phyloP scores from a whole-genome alignment of 2,113 vertebrate species.

The Oreochromis spilurus region DNA sequence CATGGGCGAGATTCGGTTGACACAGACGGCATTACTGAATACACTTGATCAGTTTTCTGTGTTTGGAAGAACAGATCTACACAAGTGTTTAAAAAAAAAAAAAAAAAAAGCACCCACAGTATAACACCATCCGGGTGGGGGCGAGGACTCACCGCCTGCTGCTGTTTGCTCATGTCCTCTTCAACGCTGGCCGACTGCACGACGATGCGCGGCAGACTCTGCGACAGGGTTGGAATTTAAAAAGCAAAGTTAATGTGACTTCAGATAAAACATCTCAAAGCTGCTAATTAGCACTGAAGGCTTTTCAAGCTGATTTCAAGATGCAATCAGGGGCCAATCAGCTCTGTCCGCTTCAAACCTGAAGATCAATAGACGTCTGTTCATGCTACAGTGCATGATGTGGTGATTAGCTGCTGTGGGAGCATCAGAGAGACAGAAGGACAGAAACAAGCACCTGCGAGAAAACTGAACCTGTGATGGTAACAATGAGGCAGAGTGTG shows the following conservation, averaged over 20 bases:
- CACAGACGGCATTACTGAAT: not conserved
- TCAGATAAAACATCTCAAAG: not conserved
- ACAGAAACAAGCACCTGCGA: not conserved
- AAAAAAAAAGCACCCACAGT: not conserved
- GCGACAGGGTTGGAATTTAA: not conserved
- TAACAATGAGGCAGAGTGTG: not conserved
- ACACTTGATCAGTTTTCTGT: not conserved
- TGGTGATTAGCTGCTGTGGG: not conserved
- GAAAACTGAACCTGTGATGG: not conserved
- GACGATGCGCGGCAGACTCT: slow-evolving; percentile 67
- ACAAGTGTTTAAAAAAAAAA: not conserved
- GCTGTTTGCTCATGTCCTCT: slow-evolving; percentile 44
- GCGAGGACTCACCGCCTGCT: slow-evolving; percentile 47
- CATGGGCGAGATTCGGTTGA: not conserved
- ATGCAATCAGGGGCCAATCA: not conserved
- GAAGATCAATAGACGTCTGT: not conserved
- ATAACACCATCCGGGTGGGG: not conserved
- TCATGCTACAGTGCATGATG: not conserved
- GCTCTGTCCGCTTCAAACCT: not conserved
- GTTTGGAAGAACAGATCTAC: not conserved
- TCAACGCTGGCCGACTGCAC: slow-evolving; percentile 71
- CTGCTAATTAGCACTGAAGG: fast-evolving
- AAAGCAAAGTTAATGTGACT: not conserved
- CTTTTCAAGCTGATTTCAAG: not conserved
- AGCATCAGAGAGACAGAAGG: not conserved